phyloP scores from a whole-genome alignment of 2,797 vertebrate species.

The Uromys caudimaculatus region DNA sequence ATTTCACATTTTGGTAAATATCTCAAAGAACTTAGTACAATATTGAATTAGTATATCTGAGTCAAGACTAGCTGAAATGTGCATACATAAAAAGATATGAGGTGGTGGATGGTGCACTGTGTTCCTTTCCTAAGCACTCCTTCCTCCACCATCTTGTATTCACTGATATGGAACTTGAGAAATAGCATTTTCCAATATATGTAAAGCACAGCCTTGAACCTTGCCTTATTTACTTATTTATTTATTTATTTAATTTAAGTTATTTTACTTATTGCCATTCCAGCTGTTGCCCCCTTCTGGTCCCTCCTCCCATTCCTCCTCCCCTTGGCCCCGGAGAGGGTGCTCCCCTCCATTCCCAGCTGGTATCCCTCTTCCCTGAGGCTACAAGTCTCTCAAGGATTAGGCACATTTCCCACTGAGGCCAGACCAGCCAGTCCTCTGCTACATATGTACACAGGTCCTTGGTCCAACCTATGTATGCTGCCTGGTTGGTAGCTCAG shows the following conservation, averaged over 20 bases:
- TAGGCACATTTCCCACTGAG: not conserved
- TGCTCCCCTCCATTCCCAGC: no score
- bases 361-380: not conserved
- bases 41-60: not conserved
- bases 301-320: not conserved
- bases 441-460: not conserved
- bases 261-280: not conserved
- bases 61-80: not conserved
- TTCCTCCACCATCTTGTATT: not conserved
- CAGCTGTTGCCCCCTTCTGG: not conserved
- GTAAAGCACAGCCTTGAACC: accelerated
- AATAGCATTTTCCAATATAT: not conserved
- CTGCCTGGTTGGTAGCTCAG: not conserved
- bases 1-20: not conserved
- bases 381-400: not conserved
- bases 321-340: not conserved
- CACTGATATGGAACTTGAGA: not conserved
- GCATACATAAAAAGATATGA: accelerated
- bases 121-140: not conserved
- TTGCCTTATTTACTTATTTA: not conserved
- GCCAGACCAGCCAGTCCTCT: not conserved
- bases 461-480: not conserved
- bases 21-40: not conserved
- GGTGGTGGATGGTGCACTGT: accelerated
- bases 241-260: not conserved